phyloP scores from a whole-genome alignment of 2,797 vertebrate genomes.

The Carduelis carduelis region DNA sequence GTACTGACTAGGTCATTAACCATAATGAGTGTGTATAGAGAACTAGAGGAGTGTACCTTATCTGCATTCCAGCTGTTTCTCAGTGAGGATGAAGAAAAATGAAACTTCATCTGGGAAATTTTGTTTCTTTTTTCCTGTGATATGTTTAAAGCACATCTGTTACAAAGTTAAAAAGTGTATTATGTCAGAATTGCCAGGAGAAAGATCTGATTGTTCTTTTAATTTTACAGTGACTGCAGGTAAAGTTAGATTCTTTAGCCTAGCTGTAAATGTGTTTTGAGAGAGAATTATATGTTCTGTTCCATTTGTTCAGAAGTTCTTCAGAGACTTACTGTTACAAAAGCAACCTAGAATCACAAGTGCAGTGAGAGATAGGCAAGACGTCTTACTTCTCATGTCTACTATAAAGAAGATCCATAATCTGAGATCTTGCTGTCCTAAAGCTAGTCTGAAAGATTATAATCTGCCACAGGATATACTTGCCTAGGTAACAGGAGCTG shows the following conservation, averaged over 20 bases:
- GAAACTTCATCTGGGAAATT: background rate
- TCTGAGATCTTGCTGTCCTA: background rate
- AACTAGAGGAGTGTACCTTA: background rate
- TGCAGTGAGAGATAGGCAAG: background rate
- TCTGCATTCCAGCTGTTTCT: background rate
- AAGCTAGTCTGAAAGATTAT: background rate
- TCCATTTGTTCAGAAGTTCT: background rate
- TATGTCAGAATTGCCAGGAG: background rate
- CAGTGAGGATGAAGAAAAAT: background rate
- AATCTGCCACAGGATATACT: background rate
- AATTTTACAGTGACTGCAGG: background rate
- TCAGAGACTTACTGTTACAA: background rate
- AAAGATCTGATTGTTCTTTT: slow-evolving; percentile 3
- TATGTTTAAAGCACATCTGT: background rate
- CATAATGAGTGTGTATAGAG: background rate
- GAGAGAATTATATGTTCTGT: background rate
- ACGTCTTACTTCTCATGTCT: background rate
- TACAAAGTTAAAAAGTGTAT: background rate
- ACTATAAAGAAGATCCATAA: background rate
- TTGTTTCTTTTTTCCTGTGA: background rate
- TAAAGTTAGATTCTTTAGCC: background rate
- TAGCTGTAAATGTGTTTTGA: background rate
- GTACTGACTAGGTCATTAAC: background rate
- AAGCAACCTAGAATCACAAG: background rate
- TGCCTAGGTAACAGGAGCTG: background rate